Evolutionary conservation across 2,797 vertebrate genomes (phyloP).

Genomic region (Eupleurogrammus muticus): DNA sequence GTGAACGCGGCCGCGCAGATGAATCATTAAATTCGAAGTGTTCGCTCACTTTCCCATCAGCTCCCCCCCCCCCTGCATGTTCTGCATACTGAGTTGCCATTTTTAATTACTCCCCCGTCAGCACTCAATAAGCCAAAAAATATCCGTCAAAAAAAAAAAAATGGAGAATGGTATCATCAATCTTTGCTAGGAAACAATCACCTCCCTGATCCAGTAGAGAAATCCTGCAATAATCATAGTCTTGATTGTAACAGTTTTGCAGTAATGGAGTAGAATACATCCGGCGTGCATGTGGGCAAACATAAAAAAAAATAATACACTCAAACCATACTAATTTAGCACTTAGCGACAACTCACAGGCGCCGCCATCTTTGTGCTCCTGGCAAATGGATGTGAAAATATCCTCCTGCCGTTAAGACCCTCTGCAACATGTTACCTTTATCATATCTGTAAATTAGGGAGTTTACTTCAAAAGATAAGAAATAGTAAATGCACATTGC

Average conservation of each 20-base stretch:
- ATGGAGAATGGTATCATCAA: too few relatives aligned
- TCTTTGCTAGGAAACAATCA: not conserved
- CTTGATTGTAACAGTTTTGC: not conserved
- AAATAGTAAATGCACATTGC: not conserved
- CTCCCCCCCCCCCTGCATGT: conserved; percentile 9
- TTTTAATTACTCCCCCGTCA: conserved; percentile 25
- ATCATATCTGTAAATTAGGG: not conserved
- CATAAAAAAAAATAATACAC: not conserved
- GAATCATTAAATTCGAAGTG: conserved; percentile 52
- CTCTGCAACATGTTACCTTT: too few relatives aligned
- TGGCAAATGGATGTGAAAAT: too few relatives aligned
- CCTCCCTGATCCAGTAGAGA: not conserved
- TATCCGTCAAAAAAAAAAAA: too few relatives aligned
- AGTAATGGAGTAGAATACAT: not conserved
- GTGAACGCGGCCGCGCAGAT: conserved; percentile 29
- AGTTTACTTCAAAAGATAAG: not conserved
- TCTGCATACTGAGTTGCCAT: conserved; percentile 32
- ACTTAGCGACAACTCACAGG: not conserved
- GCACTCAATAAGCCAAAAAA: conserved; percentile 24
- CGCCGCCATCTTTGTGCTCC: too few relatives aligned
- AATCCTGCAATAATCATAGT: not conserved
- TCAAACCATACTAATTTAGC: not conserved
- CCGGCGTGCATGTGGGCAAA: not conserved
- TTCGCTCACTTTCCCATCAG: conserved; percentile 36
- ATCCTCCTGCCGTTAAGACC: too few relatives aligned